A percentile compares a stretch with the other conserved stretches of the same genome.
These are phyloP conservation scores for Latheticus oryzae DNA, from an alignment of 2,888 invertebrate species.

Conservation along the genomic window DNA sequence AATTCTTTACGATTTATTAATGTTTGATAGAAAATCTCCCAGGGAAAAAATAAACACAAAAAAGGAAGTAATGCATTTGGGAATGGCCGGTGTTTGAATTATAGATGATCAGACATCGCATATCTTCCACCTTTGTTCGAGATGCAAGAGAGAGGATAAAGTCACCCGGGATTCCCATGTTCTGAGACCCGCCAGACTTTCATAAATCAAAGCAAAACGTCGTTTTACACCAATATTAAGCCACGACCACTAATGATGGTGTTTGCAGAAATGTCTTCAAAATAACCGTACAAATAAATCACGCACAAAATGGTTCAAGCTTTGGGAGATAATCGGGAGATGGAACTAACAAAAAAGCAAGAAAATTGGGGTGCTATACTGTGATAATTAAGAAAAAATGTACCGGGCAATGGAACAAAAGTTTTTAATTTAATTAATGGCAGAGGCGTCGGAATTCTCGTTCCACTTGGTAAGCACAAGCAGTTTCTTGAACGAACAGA, in stretches of 20 bases:
- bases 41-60: conserved; percentile 5
- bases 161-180: conserved; percentile 45
- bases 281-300: conserved; percentile 33
- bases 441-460: too few relatives aligned
- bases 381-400: too few relatives aligned
- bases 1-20: conserved; percentile 13
- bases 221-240: conserved; percentile 46
- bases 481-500: too few relatives aligned
- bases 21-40: conserved; percentile 6
- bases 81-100: conserved; percentile 44
- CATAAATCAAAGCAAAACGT: conserved; percentile 49
- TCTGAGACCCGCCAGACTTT: conserved; percentile 33
- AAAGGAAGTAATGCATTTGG: conserved; percentile 30
- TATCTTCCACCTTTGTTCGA: conserved; percentile 48
- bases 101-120: conserved; percentile 49
- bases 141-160: conserved; percentile 44
- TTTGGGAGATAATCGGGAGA: too few relatives aligned
- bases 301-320: conserved; percentile 6
- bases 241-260: conserved; percentile 38
- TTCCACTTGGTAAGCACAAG: too few relatives aligned
- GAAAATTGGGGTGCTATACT: too few relatives aligned
- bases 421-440: too few relatives aligned
- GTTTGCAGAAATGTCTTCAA: conserved; percentile 31
- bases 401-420: too few relatives aligned
- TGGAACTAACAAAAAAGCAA: too few relatives aligned